Conservation (phyloP, 2,888 invertebrate genomes). For the Atrina japonica region DNA sequence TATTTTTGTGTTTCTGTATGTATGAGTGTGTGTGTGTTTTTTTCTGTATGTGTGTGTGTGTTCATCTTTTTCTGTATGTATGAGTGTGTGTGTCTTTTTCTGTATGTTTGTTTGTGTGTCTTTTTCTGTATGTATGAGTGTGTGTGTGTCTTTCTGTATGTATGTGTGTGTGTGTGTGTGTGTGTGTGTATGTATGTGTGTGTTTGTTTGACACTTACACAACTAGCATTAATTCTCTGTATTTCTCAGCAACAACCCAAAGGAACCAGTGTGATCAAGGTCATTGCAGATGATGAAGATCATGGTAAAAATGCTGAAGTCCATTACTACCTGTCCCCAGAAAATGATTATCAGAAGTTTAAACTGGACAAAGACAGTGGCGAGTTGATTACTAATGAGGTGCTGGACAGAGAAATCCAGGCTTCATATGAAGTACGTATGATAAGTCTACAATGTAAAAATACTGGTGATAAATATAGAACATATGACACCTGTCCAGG, state of each 20-base stretch:
- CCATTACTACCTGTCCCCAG: conserved; percentile 87
- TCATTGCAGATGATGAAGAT: conserved; percentile 89
- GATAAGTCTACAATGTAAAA: background rate
- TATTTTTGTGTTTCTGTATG: too few relatives aligned
- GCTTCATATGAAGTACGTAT: conserved; percentile 86
- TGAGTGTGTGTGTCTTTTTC: too few relatives aligned
- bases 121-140: too few relatives aligned
- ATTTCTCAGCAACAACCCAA: conserved; percentile 60
- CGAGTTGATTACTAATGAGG: conserved; percentile 86
- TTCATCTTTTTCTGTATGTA: too few relatives aligned
- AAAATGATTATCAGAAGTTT: conserved; percentile 88
- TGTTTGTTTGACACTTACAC: background rate
- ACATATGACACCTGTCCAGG: too few relatives aligned
- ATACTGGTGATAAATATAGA: too few relatives aligned
- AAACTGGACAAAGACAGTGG: conserved; percentile 89
- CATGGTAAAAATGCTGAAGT: conserved; percentile 95
- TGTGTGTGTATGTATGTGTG: too few relatives aligned
- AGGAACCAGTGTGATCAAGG: conserved; percentile 78
- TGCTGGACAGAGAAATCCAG: conserved; percentile 88
- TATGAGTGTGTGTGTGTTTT: too few relatives aligned
- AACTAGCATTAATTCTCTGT: background rate
- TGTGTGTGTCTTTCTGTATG: too few relatives aligned
- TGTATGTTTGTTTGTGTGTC: too few relatives aligned
- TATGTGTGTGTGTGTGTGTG: too few relatives aligned
- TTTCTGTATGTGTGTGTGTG: too few relatives aligned